Evolutionary conservation across 2,797 vertebrate species (phyloP).

Genomic region (Pseudochirops cupreus): DNA sequence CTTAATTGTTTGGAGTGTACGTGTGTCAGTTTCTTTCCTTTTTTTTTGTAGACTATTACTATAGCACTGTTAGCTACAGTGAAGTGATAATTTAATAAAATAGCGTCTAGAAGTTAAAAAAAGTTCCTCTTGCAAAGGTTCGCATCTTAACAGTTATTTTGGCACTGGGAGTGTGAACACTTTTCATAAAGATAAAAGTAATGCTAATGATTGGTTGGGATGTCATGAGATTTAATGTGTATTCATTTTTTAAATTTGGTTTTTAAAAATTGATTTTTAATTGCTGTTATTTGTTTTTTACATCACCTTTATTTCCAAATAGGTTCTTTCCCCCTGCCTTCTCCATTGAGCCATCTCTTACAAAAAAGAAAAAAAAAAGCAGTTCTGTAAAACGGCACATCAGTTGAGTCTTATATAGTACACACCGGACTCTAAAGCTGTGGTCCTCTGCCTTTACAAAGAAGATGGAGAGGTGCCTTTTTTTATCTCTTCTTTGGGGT

Average conservation of each 20-base stretch:
- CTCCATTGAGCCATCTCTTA: neutral
- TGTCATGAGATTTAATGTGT: constrained; percentile 20
- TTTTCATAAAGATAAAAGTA: constrained; percentile 5
- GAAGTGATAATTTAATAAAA: constrained; percentile 32
- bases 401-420: neutral
- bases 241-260: neutral
- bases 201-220: constrained; percentile 28
- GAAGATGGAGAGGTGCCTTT: neutral
- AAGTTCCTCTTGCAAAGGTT: constrained; percentile 16
- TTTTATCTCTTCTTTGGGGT: neutral
- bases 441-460: neutral
- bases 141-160: constrained; percentile 20
- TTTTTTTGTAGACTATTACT: constrained; percentile 15
- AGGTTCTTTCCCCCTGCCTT: neutral
- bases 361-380: neutral
- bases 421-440: neutral
- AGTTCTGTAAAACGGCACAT: neutral
- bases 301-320: neutral
- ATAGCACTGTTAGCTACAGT: constrained; percentile 7
- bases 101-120: neutral
- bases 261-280: neutral
- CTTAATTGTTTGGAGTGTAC: neutral
- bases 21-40: neutral
- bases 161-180: neutral
- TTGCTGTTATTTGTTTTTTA: neutral